Conservation (phyloP, 2,113 vertebrate species). For the Pterocles gutturalis region DNA sequence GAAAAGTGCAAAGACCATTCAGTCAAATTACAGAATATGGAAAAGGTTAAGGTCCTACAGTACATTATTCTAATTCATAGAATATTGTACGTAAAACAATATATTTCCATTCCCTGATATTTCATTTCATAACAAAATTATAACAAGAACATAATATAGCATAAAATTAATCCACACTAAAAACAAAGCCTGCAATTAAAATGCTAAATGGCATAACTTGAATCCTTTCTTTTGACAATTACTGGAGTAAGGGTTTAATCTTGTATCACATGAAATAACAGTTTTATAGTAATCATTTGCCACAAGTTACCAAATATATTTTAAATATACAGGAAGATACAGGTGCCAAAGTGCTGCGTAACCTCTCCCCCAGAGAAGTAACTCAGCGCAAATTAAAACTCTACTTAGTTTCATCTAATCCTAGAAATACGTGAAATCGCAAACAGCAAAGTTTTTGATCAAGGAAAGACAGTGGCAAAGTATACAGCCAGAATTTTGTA, state of each 20-base stretch:
- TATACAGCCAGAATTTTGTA: background rate
- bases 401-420: background rate
- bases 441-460: background rate
- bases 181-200: slow-evolving; percentile 59
- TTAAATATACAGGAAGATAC: background rate
- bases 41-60: slow-evolving; percentile 59
- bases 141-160: slow-evolving; percentile 38
- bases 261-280: background rate
- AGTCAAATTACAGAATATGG: slow-evolving; percentile 58
- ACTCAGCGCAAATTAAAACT: background rate
- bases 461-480: background rate
- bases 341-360: background rate
- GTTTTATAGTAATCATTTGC: background rate
- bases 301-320: background rate
- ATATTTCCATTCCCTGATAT: background rate
- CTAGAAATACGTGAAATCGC: background rate
- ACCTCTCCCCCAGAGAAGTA: background rate
- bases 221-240: slow-evolving; percentile 43
- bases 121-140: slow-evolving; percentile 50
- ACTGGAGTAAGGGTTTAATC: slow-evolving; percentile 1
- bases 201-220: slow-evolving; percentile 35
- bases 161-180: slow-evolving; percentile 60
- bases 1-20: slow-evolving; percentile 26
- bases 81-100: background rate
- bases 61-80: slow-evolving; percentile 47